Percentiles rank a stretch among this genome's conserved stretches.
phyloP scores from a whole-genome alignment of 2,888 invertebrate species.

The Cataglyphis livida region DNA sequence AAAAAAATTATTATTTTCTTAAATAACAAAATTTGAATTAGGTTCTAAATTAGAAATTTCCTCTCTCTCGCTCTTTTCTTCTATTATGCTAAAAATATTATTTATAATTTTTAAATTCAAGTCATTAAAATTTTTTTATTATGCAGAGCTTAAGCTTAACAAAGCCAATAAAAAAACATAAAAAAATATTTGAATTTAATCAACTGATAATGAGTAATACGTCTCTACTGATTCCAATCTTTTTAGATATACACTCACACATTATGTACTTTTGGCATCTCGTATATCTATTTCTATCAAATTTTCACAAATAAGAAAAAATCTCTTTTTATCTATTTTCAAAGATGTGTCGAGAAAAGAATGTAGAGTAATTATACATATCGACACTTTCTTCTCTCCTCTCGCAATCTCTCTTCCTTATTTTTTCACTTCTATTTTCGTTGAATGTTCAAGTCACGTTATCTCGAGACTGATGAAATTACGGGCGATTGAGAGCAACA shows the following conservation, averaged over 20 bases:
- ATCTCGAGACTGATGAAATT: background rate
- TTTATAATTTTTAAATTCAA: background rate
- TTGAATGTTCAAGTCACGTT: background rate
- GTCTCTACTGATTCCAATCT: background rate
- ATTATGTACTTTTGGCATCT: background rate
- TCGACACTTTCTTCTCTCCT: slow-evolving; percentile 5
- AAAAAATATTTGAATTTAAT: background rate
- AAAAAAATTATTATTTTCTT: background rate
- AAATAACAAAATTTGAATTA: background rate
- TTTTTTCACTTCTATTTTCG: background rate
- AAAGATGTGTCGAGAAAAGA: background rate
- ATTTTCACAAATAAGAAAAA: background rate
- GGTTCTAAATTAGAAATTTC: background rate
- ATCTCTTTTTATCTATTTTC: background rate
- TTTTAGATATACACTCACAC: background rate
- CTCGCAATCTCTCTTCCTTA: background rate
- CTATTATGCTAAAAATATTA: background rate
- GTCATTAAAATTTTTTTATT: background rate
- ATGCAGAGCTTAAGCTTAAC: background rate
- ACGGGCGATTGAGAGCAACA: slow-evolving; percentile 10
- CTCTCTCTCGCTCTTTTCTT: background rate
- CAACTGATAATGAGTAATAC: background rate
- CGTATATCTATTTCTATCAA: background rate
- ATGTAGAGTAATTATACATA: background rate
- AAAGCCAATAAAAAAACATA: background rate